A percentile compares a stretch with the other conserved stretches of the same genome.
Evolutionary conservation across 2,888 invertebrate species (phyloP).

Genomic region (Graphium colonna): DNA sequence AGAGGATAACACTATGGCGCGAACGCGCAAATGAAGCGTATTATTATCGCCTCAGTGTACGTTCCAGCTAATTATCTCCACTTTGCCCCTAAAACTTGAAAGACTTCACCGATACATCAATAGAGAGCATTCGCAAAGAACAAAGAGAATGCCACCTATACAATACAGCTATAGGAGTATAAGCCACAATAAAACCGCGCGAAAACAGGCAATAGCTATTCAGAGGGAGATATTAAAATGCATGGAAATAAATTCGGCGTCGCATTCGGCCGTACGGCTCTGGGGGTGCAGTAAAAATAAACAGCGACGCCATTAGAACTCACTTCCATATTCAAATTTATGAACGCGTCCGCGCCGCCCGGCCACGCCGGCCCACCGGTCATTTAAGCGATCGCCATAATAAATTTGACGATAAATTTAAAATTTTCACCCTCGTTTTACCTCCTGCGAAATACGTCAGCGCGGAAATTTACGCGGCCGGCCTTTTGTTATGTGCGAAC

Average conservation of each 20-base stretch:
- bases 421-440: slow-evolving; percentile 62
- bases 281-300: slow-evolving; percentile 81
- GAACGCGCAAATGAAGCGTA: slow-evolving; percentile 41
- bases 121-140: too few relatives aligned
- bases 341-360: slow-evolving; percentile 67
- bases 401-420: slow-evolving; percentile 68
- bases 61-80: slow-evolving; percentile 52
- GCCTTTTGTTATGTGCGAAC: slow-evolving; percentile 24
- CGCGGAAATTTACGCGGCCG: slow-evolving; percentile 21
- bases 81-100: slow-evolving; percentile 56
- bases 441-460: slow-evolving; percentile 32
- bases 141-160: slow-evolving; percentile 36
- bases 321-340: slow-evolving; percentile 82
- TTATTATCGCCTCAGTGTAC: slow-evolving; percentile 54
- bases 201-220: slow-evolving; percentile 79
- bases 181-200: slow-evolving; percentile 72
- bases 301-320: slow-evolving; percentile 80
- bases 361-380: slow-evolving; percentile 48
- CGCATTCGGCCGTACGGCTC: slow-evolving; percentile 79
- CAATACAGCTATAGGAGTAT: slow-evolving; percentile 47
- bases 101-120: slow-evolving; percentile 62
- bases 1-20: slow-evolving; percentile 56
- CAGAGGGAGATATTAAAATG: slow-evolving; percentile 80
- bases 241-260: slow-evolving; percentile 81
- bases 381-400: slow-evolving; percentile 58